Base-by-base conservation (phyloP, 1,140 invertebrate species). In the Mycetomoellerius zeteki region DNA sequence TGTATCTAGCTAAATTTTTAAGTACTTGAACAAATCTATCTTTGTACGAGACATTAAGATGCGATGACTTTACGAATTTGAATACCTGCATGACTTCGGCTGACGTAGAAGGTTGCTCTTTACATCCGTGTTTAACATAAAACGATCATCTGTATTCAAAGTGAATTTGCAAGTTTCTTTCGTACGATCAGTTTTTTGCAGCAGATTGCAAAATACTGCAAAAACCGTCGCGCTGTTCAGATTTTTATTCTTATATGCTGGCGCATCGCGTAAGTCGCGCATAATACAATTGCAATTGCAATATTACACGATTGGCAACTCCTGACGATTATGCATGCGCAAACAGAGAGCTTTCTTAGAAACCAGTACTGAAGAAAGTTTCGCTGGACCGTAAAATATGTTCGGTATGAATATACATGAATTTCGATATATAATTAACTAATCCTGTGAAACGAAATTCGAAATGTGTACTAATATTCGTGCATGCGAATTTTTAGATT, bases 71-170 rank as follows among this genome's bases (percentile, higher is more conserved):
- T 30, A 19, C 16, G 3, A 10, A 52, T 52, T 72, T 24, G 16
- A 30, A 7, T 33, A 21, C n/a, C 1, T 14, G 12, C 16, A 72
- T 12, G n/a, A n/a, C 10, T 56, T n/a, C 50, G 4, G 7, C 4
- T 3, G 19, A 56, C 1, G 4, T 56, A 19, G 12, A 43, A 64
- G 33, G 10, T 6, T 33, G 8, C 1, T 2, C 16, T 8, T 3
- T 4, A 24, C 58, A 37, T 58, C 14, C 6, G 16, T 14, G 52
- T 60, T 93, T 92, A 93, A 54, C 89, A 93, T 94, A 93, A 93
- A 93, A 84, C 33, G 0, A 37, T 71, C 3, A 85, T 93, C n/a
- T 88, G 77, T 93, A 93, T 93, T 92, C 93, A 87, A 86, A 52
- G 30, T 56, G 76, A 90, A 93, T 91, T 92, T n/a, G 64, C 84